Conservation (phyloP, 92 coral and sea anemone species). For the Paragorgia papillata region DNA sequence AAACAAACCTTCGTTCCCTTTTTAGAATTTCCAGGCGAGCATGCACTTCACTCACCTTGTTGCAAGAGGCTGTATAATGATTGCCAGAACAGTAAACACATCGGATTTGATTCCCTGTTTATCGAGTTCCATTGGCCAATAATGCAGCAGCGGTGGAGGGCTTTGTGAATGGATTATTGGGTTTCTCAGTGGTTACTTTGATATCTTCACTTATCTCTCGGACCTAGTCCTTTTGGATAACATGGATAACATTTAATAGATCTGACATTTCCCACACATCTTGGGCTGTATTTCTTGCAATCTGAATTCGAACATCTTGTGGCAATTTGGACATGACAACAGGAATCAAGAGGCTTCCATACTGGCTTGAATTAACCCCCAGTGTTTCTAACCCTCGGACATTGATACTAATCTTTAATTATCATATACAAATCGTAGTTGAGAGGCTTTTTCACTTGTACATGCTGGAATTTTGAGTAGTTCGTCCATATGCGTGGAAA, state of each 20-base stretch:
- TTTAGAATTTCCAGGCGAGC: conserved; percentile 56
- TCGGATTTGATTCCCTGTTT: conserved; percentile 34
- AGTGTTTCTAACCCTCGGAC: conserved; percentile 55
- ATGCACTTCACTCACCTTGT: conserved; percentile 33
- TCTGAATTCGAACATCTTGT: conserved; percentile 50
- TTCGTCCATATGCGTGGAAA: conserved; percentile 47
- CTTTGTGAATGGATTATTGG: neutral
- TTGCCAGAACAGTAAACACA: conserved; percentile 51
- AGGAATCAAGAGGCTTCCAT: conserved; percentile 59
- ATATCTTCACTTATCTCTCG: conserved; percentile 55
- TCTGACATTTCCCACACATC: conserved; percentile 64
- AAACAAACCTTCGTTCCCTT: conserved; percentile 51
- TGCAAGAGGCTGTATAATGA: conserved; percentile 65
- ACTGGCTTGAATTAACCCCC: conserved; percentile 51
- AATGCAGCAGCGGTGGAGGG: conserved; percentile 43
- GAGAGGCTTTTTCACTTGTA: conserved; percentile 41
- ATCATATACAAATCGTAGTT: conserved; percentile 55
- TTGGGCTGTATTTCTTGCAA: conserved; percentile 51
- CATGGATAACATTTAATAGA: conserved; percentile 49
- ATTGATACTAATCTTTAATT: conserved; percentile 55
- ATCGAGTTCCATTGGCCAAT: conserved; percentile 24
- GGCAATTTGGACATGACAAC: conserved; percentile 65
- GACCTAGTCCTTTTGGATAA: conserved; percentile 61
- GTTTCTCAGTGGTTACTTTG: conserved; percentile 10
- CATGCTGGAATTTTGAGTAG: conserved; percentile 59